phyloP scores from a whole-genome alignment of 2,888 invertebrate genomes.

The Ametastegia equiseti region DNA sequence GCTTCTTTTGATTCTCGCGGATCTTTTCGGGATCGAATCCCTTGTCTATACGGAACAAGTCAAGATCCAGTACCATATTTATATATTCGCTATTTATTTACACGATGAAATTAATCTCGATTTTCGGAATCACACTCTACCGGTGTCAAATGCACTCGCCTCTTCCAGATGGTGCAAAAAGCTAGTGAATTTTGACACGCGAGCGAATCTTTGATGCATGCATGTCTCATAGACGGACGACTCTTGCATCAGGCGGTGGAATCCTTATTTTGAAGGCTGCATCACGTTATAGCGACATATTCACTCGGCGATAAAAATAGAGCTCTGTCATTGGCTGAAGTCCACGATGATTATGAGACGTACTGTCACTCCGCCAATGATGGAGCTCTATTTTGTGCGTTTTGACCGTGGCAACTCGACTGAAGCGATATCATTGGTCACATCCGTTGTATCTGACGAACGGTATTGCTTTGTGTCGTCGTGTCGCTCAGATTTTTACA shows the following conservation, averaged over 20 bases:
- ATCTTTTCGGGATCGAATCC: constrained; percentile 95
- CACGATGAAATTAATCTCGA: background rate
- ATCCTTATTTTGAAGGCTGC: background rate
- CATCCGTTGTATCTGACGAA: no score
- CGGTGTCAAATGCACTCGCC: background rate
- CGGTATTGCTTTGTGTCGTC: no score
- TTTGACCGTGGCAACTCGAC: no score
- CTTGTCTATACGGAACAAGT: constrained; percentile 96
- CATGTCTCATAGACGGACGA: background rate
- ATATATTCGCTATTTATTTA: background rate
- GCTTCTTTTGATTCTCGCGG: constrained; percentile 92
- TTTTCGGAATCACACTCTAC: background rate
- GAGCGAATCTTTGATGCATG: background rate
- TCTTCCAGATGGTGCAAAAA: constrained; percentile 8
- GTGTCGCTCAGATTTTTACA: background rate
- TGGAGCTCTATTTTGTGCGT: no score
- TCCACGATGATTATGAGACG: no score
- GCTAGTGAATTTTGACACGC: constrained; percentile 13
- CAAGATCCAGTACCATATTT: constrained; percentile 97
- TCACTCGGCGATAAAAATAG: no score
- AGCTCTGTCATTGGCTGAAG: no score
- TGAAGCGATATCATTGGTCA: no score
- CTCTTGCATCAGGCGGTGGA: background rate
- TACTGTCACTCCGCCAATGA: no score
- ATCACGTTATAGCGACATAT: no score